phyloP scores from a whole-genome alignment of 1,140 invertebrate genomes.

The Subanguina moxae region DNA sequence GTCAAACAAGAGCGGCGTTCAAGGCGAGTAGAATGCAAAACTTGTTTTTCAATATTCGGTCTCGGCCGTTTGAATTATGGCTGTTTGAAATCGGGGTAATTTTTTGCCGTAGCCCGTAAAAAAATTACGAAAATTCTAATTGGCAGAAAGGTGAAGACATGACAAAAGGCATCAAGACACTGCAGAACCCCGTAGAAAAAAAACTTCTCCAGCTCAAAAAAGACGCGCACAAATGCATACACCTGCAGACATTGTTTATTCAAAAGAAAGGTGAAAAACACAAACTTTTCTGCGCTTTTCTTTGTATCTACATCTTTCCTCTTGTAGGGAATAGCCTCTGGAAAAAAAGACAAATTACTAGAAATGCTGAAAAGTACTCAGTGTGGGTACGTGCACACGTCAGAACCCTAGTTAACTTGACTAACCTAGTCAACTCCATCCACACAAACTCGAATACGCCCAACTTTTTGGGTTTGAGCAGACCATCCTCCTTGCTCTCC shows the following conservation, averaged over 20 bases:
- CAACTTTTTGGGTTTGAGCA: slow-evolving; percentile 35
- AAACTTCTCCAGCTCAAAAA: slow-evolving; percentile 76
- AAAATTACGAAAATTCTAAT: slow-evolving; percentile 78
- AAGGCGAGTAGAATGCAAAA: no score
- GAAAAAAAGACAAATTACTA: slow-evolving; percentile 19
- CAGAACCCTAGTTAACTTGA: no score
- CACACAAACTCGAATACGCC: slow-evolving; percentile 43
- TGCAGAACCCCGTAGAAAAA: slow-evolving; percentile 91
- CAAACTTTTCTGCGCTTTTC: slow-evolving; percentile 83
- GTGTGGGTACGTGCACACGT: no score
- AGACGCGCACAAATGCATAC: slow-evolving; percentile 93
- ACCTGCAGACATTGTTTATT: no score
- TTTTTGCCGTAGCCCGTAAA: no score
- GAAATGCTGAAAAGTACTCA: neutral
- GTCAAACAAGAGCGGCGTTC: no score
- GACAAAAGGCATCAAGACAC: slow-evolving; percentile 95
- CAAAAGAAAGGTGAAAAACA: no score
- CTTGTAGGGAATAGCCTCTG: slow-evolving; percentile 56
- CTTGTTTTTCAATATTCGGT: no score
- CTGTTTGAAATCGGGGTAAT: no score
- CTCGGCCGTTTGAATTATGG: no score
- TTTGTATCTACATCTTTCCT: slow-evolving; percentile 75
- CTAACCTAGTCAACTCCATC: slow-evolving; percentile 45
- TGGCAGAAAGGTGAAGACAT: slow-evolving; percentile 94
- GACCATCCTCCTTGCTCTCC: neutral